Conservation (phyloP, 1,140 invertebrate genomes). For the Brachionus angularis region DNA sequence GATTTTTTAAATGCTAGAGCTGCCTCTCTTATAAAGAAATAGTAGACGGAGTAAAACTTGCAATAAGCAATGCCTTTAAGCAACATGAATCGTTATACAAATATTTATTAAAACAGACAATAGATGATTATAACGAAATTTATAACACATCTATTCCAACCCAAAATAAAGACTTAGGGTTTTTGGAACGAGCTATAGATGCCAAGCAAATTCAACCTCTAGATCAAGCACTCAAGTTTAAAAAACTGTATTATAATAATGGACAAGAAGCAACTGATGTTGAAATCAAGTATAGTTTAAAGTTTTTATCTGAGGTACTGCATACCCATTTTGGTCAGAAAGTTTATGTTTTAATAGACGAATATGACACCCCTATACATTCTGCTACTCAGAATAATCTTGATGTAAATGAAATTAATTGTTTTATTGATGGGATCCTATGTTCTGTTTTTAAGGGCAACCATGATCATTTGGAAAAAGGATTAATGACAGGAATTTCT, state of each 20-base stretch:
- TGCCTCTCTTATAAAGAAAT: conserved; percentile 1
- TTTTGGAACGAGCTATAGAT: conserved; percentile 31
- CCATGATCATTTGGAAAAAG: no score
- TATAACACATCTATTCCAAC: conserved; percentile 35
- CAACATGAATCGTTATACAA: conserved; percentile 13
- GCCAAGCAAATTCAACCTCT: conserved; percentile 9
- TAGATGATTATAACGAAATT: conserved; percentile 30
- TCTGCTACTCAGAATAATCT: neutral
- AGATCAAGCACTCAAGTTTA: conserved; percentile 18
- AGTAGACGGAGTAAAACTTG: no score
- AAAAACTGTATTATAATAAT: conserved; percentile 5
- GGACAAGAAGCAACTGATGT: conserved; percentile 7
- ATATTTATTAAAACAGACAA: conserved; percentile 3
- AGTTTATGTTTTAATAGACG: neutral
- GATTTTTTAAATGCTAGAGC: conserved; percentile 21
- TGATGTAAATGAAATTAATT: neutral
- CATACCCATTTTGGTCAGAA: neutral
- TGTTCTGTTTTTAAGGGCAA: neutral
- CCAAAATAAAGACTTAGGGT: conserved; percentile 5
- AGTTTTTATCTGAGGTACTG: conserved; percentile 1
- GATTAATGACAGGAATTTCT: no score
- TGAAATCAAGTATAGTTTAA: neutral
- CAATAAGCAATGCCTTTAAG: conserved; percentile 12
- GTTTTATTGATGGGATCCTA: neutral
- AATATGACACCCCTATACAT: conserved; percentile 22